Percentiles rank a stretch among this genome's conserved stretches.
Evolutionary conservation across 2,113 vertebrate species (phyloP).

Genomic region (Strix aluco): DNA sequence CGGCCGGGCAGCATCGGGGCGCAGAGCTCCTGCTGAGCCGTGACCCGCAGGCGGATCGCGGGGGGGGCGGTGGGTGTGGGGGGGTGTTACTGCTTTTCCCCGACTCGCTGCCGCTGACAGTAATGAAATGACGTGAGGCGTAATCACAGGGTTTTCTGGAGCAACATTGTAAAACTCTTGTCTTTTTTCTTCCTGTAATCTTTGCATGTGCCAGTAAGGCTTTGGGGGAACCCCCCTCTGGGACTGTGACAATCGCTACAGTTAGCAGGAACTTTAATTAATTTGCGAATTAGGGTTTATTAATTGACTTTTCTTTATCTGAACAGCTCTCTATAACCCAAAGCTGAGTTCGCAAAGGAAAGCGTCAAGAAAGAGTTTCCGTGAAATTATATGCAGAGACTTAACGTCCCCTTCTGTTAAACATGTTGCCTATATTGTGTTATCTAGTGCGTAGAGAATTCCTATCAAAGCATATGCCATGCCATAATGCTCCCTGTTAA

Average conservation of each 20-base stretch:
- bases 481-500: background rate
- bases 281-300: conserved; percentile 59
- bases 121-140: background rate
- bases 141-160: background rate
- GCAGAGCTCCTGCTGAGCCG: conserved; percentile 42
- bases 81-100: background rate
- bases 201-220: background rate
- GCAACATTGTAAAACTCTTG: background rate
- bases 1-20: conserved; percentile 69
- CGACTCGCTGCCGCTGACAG: background rate
- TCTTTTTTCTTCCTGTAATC: background rate
- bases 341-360: conserved; percentile 60
- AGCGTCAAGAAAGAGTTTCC: conserved; percentile 41
- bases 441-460: background rate
- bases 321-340: conserved; percentile 49
- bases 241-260: background rate
- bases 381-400: background rate
- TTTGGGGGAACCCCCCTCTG: background rate
- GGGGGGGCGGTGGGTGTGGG: background rate
- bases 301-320: conserved; percentile 44
- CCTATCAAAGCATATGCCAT: background rate
- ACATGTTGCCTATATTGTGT: background rate
- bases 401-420: conserved; percentile 24
- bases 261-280: conserved; percentile 58
- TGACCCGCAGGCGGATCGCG: background rate